A percentile compares a stretch with the other conserved stretches of the same genome.
These are phyloP conservation scores for Vimba vimba DNA, from an alignment of 2,113 vertebrate species.

Conservation along the genomic window DNA sequence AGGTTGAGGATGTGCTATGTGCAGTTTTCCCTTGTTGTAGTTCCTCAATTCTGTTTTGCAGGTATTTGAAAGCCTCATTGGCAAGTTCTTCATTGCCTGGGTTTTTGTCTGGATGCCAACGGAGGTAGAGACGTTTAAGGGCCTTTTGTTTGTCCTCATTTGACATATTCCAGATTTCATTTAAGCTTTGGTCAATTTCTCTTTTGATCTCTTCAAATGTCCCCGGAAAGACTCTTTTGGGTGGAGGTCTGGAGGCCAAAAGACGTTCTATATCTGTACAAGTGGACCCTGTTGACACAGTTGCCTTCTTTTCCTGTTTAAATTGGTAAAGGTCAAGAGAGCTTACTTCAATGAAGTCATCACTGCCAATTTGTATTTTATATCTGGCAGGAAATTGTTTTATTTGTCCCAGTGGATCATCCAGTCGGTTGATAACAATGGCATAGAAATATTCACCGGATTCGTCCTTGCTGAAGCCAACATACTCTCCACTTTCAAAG, in stretches of 20 bases:
- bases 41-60: slow-evolving; percentile 71
- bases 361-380: slow-evolving; percentile 70
- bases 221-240: slow-evolving; percentile 50
- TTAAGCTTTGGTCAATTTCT: slow-evolving; percentile 76
- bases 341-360: slow-evolving; percentile 68
- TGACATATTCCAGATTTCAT: slow-evolving; percentile 73
- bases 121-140: slow-evolving; percentile 77
- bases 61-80: slow-evolving; percentile 74
- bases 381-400: slow-evolving; percentile 62
- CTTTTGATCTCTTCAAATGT: slow-evolving; percentile 72
- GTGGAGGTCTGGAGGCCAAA: background rate
- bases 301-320: slow-evolving; percentile 63
- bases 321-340: slow-evolving; percentile 78
- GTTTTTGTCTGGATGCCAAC: slow-evolving; percentile 84
- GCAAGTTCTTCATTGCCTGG: slow-evolving; percentile 60
- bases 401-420: slow-evolving; percentile 40
- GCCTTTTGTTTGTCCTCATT: slow-evolving; percentile 70
- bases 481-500: slow-evolving; percentile 78
- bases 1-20: background rate
- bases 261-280: background rate
- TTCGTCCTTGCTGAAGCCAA: slow-evolving; percentile 69
- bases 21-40: slow-evolving; percentile 39
- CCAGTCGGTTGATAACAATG: slow-evolving; percentile 70
- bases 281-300: background rate
- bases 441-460: slow-evolving; percentile 70